Evolutionary conservation across 1,140 invertebrate species (phyloP).

Genomic region (Pomacea maculata): DNA sequence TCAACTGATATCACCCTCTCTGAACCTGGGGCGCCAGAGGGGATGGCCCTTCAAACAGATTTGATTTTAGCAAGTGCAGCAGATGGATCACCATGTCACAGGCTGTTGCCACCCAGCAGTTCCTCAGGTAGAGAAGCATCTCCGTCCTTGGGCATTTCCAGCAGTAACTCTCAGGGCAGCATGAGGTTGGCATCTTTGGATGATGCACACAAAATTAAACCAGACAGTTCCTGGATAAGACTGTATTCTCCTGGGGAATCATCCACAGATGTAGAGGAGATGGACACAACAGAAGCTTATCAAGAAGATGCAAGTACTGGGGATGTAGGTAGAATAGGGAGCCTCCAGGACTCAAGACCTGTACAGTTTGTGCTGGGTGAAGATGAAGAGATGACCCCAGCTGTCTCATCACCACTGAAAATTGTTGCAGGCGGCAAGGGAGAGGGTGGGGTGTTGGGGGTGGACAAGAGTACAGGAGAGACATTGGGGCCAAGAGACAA

Average conservation of each 20-base stretch:
- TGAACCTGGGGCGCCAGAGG: not conserved
- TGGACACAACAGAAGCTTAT: not conserved
- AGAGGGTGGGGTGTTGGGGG: not conserved
- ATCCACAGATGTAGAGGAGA: slow-evolving; percentile 1
- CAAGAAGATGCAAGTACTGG: not conserved
- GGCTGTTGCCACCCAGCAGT: slow-evolving; percentile 17
- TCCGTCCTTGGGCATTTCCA: not conserved
- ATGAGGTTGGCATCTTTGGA: slow-evolving; percentile 5
- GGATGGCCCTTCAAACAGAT: not conserved
- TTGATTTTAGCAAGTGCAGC: not conserved
- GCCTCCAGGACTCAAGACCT: not conserved
- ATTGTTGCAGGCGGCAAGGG: not conserved
- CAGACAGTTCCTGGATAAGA: slow-evolving; percentile 55
- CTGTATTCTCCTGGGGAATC: slow-evolving; percentile 15
- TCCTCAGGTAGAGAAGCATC: slow-evolving; percentile 5
- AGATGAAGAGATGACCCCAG: not conserved
- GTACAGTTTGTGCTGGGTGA: not conserved
- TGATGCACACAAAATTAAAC: slow-evolving; percentile 34
- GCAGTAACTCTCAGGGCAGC: slow-evolving; percentile 14
- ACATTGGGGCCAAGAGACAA: not conserved
- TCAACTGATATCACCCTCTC: not conserved
- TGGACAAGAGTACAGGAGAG: not conserved
- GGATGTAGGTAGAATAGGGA: not conserved
- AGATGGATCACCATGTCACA: not conserved
- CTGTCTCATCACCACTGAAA: not conserved